These are phyloP conservation scores for Gortyna flavago DNA, from an alignment of 2,888 invertebrate genomes.

Conservation along the genomic window DNA sequence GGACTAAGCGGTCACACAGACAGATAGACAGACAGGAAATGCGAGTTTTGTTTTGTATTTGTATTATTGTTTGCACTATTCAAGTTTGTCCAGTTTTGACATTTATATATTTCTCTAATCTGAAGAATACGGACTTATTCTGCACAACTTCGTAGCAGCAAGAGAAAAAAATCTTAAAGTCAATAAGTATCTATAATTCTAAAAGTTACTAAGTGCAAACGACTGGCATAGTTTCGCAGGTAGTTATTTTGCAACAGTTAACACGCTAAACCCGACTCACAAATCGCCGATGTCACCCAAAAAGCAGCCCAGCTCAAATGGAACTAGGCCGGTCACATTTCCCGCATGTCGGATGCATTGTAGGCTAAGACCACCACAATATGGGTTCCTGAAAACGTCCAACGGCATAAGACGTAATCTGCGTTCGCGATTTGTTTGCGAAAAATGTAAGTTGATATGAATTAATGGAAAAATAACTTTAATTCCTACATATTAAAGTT, in stretches of 20 bases:
- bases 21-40: too few species aligned
- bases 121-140: background rate
- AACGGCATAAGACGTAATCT: background rate
- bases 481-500: too few species aligned
- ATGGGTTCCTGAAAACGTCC: background rate
- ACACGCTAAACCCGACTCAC: background rate
- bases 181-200: background rate
- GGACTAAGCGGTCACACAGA: background rate
- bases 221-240: background rate
- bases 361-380: background rate
- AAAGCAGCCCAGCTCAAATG: background rate
- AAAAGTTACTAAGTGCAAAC: background rate
- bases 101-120: background rate
- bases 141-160: background rate
- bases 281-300: background rate
- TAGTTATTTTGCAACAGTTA: background rate
- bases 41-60: background rate
- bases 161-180: background rate
- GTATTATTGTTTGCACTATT: background rate
- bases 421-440: too few species aligned
- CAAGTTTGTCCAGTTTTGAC: background rate
- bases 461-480: too few species aligned
- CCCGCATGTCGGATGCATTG: background rate
- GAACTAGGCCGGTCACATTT: background rate
- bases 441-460: too few species aligned